Evolutionary conservation across 2,888 invertebrate genomes (phyloP), one percentile per base, ranked within the genome.

Genomic region (Amaurobius ferox): DNA sequence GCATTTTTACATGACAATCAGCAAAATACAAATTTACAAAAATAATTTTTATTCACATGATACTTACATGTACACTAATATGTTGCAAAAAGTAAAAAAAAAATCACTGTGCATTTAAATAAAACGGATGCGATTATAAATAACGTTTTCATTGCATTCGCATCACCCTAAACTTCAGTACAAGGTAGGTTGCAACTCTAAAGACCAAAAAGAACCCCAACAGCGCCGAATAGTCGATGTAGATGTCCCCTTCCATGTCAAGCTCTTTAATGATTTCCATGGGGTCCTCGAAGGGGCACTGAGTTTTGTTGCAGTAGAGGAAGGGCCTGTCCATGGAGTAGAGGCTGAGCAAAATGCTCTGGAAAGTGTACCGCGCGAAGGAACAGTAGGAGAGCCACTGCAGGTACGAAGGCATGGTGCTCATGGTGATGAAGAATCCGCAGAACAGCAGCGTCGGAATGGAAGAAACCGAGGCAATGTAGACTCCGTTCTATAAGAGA

Each of bases 371-470:
- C 86, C 97, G 93, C 91, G 98, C 97, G 92, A 98, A 98, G 0
- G 97, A 97, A 11, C 97, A 93, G 90, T 98, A 98, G 0, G 98
- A 97, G 90, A 98, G 95, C 98, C 98, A 98, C 89, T 97, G 94
- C 77, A 98, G 93, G 91, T 98, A 98, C 1, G 96, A 94, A 0
- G 98, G 98, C 90, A 98, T 98, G 0, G 97, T 97, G 91, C 97
- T 96, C 92, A 98, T 97, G 87, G 97, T 97, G 48, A 98, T 97
- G 92, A 98, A 98, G 94, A 98, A 98, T 9, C 98, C 98, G 89
- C 97, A 97, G 94, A 98, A 98, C 83, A 98, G 93, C 78, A 98
- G 93, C 93, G 98, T 97, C 44, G 98, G 98, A 66, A 98, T 98
- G 0, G 91, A 96, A 96, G 97, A 97, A 62, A 98, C 97, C 0